phyloP scores from a whole-genome alignment of 2,888 invertebrate genomes.

The Stenchaetothrips biformis region DNA sequence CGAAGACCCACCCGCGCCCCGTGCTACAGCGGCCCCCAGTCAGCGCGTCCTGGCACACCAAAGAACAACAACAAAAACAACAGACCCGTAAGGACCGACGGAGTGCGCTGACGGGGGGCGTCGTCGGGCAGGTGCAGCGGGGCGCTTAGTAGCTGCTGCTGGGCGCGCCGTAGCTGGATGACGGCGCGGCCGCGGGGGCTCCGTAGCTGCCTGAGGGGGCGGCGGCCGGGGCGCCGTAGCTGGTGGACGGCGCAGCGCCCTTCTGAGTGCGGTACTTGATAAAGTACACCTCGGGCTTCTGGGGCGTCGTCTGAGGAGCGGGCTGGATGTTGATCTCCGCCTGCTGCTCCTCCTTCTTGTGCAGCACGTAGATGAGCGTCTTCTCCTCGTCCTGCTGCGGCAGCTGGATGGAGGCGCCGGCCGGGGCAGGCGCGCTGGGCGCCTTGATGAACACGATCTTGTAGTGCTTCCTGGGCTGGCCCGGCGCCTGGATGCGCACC shows the following conservation, averaged over 20 bases:
- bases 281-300: slow-evolving; percentile 44
- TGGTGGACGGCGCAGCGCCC: slow-evolving; percentile 26
- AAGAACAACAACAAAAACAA: too few relatives aligned
- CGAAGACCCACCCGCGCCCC: neutral
- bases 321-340: slow-evolving; percentile 40
- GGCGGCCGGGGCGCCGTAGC: slow-evolving; percentile 30
- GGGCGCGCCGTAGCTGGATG: slow-evolving; percentile 10
- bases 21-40: too few relatives aligned
- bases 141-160: neutral
- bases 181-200: slow-evolving; percentile 29
- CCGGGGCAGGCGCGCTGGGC: slow-evolving; percentile 33
- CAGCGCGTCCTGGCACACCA: too few relatives aligned
- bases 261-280: slow-evolving; percentile 40
- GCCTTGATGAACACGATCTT: slow-evolving; percentile 43
- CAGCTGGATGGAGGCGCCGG: slow-evolving; percentile 26
- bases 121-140: neutral
- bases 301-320: slow-evolving; percentile 40
- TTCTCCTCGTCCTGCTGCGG: slow-evolving; percentile 36
- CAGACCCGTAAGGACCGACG: neutral
- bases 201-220: slow-evolving; percentile 10
- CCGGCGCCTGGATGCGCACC: slow-evolving; percentile 6
- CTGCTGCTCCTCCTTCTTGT: slow-evolving; percentile 39
- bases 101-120: too few relatives aligned
- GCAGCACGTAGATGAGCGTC: slow-evolving; percentile 20
- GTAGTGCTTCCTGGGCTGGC: slow-evolving; percentile 25